Base-by-base conservation (phyloP, 2,888 invertebrate genomes). In the Clusia tigrina region DNA sequence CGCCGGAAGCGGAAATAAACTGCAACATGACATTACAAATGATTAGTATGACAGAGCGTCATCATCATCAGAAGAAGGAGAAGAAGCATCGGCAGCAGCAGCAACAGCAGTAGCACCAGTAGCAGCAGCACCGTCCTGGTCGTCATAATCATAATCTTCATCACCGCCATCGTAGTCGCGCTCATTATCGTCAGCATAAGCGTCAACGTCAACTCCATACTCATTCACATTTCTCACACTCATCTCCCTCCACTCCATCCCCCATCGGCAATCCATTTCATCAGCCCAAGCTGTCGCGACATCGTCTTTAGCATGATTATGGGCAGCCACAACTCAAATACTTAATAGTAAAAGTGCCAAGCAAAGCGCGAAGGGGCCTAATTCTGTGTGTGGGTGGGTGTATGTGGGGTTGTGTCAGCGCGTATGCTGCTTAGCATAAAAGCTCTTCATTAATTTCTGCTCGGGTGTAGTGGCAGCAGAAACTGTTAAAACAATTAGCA, bases 371-470 rank as follows among this genome's bases (percentile, higher is more conserved):
- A 32, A 9, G 32, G 17, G 3, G 25, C 5, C 12, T 51, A 2
- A 12, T 12, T 53, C 5, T 20, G 24, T 53, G 53, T 53, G 37
- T 54, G 26, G 25, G 54, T 54, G 6, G n/a, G 25, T 54, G 17
- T 54, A 17, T 17, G 26, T 54, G n/a, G 25, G n/a, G 26, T 54
- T 20, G 25, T 5, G n/a, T 2, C 52, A 52, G 18, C 12, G 18
- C 12, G 15, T 46, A 46, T 18, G 32, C 32, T 32, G 32, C 12
- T 9, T 32, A 32, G 32, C 32, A 32, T 32, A 32, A 32, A 32
- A 32, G 32, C 32, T 9, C 32, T 32, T 32, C 32, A 32, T 12
- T 32, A 32, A 32, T 32, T 32, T 12, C 32, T 18, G 18, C 23
- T n/a, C n/a, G n/a, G n/a, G 51, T 12, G 20, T 17, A 1, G 23